Conservation (phyloP, 1,140 invertebrate genomes). For the Drosophila chauvacae region DNA sequence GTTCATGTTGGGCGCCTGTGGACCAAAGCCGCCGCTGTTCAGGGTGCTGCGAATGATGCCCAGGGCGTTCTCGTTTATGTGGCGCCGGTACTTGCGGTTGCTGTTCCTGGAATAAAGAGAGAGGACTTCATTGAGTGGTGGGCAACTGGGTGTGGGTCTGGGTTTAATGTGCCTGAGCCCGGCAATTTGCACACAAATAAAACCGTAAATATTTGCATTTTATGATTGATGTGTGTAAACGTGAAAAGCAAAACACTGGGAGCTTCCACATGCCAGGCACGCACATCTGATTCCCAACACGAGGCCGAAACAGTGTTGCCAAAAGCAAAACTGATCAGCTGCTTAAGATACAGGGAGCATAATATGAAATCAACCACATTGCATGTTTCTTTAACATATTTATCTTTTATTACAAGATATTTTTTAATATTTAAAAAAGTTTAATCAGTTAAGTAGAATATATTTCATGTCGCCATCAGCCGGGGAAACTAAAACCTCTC, state of each 20-base stretch:
- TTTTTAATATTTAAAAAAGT: too few relatives aligned
- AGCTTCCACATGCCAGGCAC: slow-evolving; percentile 65
- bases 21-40: slow-evolving; percentile 78
- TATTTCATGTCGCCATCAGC: too few relatives aligned
- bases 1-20: slow-evolving; percentile 79
- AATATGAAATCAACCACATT: not conserved
- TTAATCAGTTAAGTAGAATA: not conserved
- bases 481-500: not conserved
- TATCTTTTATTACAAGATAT: not conserved
- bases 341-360: not conserved
- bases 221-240: slow-evolving; percentile 77
- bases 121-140: slow-evolving; percentile 16
- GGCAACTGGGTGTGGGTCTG: slow-evolving; percentile 17
- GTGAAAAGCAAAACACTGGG: slow-evolving; percentile 46
- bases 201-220: slow-evolving; percentile 81
- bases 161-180: slow-evolving; percentile 42
- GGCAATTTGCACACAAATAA: slow-evolving; percentile 78
- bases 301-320: slow-evolving; percentile 14
- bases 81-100: slow-evolving; percentile 78
- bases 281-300: slow-evolving; percentile 47
- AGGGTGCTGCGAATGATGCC: slow-evolving; percentile 77
- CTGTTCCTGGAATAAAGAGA: slow-evolving; percentile 61
- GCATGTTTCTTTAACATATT: not conserved
- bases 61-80: slow-evolving; percentile 79
- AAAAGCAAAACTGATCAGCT: not conserved